phyloP scores from a whole-genome alignment of 2,888 invertebrate species.

The Lymantria monacha region DNA sequence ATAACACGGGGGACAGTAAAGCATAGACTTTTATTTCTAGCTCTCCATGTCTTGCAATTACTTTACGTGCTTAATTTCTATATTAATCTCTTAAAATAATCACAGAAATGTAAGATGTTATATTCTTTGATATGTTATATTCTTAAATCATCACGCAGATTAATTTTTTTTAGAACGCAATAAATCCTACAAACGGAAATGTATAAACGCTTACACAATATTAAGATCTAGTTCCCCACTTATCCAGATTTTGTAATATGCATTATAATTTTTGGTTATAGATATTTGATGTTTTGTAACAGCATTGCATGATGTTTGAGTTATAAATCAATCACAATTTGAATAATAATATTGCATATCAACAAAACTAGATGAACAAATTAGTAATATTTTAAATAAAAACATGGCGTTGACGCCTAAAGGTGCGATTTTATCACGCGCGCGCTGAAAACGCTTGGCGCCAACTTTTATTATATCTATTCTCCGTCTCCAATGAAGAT shows the following conservation, averaged over 20 bases:
- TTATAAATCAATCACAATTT: constrained; percentile 16
- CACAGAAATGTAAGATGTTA: no score
- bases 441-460: constrained; percentile 64
- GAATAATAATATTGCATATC: constrained; percentile 20
- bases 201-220: background rate
- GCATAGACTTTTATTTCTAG: no score
- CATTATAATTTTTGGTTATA: constrained; percentile 9
- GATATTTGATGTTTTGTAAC: constrained; percentile 18
- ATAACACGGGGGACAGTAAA: no score
- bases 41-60: no score
- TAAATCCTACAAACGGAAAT: background rate
- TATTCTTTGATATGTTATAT: no score
- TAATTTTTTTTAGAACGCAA: no score
- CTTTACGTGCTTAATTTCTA: no score
- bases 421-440: constrained; percentile 66
- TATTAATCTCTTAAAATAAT: no score
- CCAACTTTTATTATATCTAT: constrained; percentile 67
- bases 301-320: constrained; percentile 6
- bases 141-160: no score
- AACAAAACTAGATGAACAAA: constrained; percentile 28
- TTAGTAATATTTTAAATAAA: constrained; percentile 54
- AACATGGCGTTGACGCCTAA: constrained; percentile 54
- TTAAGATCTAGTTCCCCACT: constrained; percentile 11
- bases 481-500: constrained; percentile 53
- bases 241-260: constrained; percentile 15